A percentile compares a stretch with the other conserved stretches of the same genome.
phyloP scores from a whole-genome alignment of 2,113 vertebrate genomes.

The Oceanites oceanicus region DNA sequence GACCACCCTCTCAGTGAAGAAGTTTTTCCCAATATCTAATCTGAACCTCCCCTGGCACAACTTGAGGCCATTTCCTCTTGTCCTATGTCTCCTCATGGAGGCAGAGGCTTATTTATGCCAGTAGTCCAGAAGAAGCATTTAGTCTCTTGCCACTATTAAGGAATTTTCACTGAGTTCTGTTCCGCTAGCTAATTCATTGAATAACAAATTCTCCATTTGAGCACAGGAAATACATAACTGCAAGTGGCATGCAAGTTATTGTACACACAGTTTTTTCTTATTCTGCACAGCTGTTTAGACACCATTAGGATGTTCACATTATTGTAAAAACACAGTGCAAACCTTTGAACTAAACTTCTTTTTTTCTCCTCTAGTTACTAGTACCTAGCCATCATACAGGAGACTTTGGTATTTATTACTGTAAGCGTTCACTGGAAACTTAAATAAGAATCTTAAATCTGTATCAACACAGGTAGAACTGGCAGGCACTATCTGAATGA shows the following conservation, averaged over 20 bases:
- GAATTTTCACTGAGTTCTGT: neutral
- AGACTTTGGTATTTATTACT: neutral
- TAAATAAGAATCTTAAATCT: neutral
- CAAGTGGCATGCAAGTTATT: rapidly evolving
- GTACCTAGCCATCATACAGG: neutral
- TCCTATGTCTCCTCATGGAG: neutral
- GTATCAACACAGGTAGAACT: neutral
- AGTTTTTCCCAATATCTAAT: too few relatives aligned
- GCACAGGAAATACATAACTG: neutral
- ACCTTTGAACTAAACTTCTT: neutral
- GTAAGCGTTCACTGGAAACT: neutral
- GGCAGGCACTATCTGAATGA: neutral
- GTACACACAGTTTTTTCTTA: neutral
- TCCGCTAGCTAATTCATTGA: neutral
- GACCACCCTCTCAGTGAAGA: too few relatives aligned
- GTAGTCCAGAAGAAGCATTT: neutral
- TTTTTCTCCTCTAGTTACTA: neutral
- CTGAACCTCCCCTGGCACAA: too few relatives aligned
- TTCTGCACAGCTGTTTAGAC: neutral
- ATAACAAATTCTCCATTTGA: neutral
- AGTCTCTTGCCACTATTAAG: neutral
- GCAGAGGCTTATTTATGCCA: neutral
- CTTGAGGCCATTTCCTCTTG: too few relatives aligned
- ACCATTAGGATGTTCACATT: neutral
- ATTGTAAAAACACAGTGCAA: neutral